Percentiles rank a stretch among this genome's conserved stretches.
Conservation (phyloP, 2,888 invertebrate species). For the Watsonalla binaria region DNA sequence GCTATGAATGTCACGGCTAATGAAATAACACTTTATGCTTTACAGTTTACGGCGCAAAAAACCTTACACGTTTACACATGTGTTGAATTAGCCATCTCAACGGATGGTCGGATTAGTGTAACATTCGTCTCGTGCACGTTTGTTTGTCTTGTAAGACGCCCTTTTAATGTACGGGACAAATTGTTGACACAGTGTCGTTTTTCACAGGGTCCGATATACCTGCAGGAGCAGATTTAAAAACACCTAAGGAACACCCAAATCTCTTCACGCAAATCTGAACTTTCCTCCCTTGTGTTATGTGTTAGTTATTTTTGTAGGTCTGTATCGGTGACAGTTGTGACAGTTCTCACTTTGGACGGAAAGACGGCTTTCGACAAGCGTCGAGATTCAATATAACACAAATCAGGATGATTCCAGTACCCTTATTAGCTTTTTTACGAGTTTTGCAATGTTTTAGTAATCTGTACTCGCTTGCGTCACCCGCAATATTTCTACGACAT, state of each 20-base stretch:
- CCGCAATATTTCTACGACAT: no score
- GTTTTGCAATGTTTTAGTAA: no score
- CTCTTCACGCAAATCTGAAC: neutral
- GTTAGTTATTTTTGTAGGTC: neutral
- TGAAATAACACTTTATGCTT: constrained; percentile 58
- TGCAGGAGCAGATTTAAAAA: constrained; percentile 28
- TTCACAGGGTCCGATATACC: constrained; percentile 67
- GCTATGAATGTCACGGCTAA: constrained; percentile 54
- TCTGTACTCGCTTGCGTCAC: no score
- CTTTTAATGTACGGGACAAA: constrained; percentile 65
- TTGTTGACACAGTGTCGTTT: constrained; percentile 74
- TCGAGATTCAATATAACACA: no score
- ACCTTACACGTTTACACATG: constrained; percentile 46
- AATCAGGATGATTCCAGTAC: no score
- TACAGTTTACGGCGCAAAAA: constrained; percentile 68
- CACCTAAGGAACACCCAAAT: neutral
- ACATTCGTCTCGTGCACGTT: constrained; percentile 68
- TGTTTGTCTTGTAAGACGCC: constrained; percentile 70
- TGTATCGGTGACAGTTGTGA: constrained; percentile 50
- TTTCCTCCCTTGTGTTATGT: neutral
- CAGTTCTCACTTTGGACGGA: constrained; percentile 38
- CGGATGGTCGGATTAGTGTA: constrained; percentile 71
- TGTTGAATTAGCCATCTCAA: constrained; percentile 62
- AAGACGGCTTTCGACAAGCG: no score
- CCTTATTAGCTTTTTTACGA: no score